Evolutionary conservation across 2,888 invertebrate species (phyloP), one percentile per base, ranked within the genome.

Genomic region (Periphyllus acericola): DNA sequence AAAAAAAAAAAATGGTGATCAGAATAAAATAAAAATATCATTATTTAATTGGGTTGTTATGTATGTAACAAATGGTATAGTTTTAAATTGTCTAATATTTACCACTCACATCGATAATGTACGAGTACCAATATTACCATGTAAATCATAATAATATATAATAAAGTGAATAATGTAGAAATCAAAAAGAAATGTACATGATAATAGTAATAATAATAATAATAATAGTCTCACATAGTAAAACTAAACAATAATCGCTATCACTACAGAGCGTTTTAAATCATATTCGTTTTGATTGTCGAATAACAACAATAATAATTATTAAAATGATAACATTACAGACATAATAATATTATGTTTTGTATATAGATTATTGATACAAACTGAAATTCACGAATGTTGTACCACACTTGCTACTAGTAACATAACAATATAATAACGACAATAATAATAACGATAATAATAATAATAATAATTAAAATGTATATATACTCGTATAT

Each of bases 241-340:
- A 66, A 83, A 55, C 76, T 76, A 68, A 68, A 76, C 75, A 40
- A 40, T 74, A 83, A 29, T 1, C 19, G 25, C 83, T 83, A 83
- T 74, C 4, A 46, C 2, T 0, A 52, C 55, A 74, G 29, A 71
- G 74, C 36, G 6, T 36, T 1, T 19, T 36, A 74, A 74, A 74
- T 74, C 25, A 32, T 74, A 72, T 60, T 66, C 5, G 40, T 55
- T 83, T 68, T 85, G 84, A 85, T 85, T 85, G 84, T 85, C 84
- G 84, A 85, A 85, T 78, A 85, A 85, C 78, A 85, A 85, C 84
- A 85, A 85, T 76, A 72, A 83, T 72, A 83, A 25, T 29, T 40
- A 40, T 46, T 46, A 9, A 52, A 36, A 82, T 34, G 17, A 74
- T 52, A 72, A 83, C 66, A 66, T 85, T 52, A 75, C 29, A 60